Evolutionary conservation across 2,113 vertebrate species (phyloP), one percentile per base, ranked within the genome.

Genomic region (Sarotherodon lohbergeri): DNA sequence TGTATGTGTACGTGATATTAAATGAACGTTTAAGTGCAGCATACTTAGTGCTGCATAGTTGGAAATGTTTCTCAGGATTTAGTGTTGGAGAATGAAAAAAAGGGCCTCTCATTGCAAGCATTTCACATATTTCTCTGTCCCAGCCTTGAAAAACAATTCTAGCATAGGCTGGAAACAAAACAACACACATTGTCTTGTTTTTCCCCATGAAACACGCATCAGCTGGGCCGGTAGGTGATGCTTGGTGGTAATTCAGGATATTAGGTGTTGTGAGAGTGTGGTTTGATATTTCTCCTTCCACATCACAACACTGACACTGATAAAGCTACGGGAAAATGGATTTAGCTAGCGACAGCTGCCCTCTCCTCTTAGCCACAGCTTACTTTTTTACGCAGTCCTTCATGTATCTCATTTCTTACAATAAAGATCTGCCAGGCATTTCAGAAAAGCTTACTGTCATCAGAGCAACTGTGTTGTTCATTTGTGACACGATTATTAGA

Each of bases 81-180:
- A 82, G 52, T 50, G 19, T 78, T 27, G 22, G 46, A 71, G 79
- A 39, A n/a, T 80, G 9, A 48, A n/a, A 43, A 81, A 86, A 66
- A 88, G 0, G 61, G 32, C 59, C 82, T 81, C 55, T 87, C 24
- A 87, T 84, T 2, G 2, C 46, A 43, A 52, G 19, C 79, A 84
- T 90, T 91, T 87, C 71, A 82, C 24, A 86, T 68, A 84, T 87
- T 81, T 89, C 68, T 82, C 27, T 57, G 29, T 85, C 54, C 87
- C 78, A 13, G 13, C 71, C 29, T 56, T 82, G 68, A 80, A 86
- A 87, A 82, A 78, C 12, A 89, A 59, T 7, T 52, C 48, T 7
- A 86, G 22, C 5, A 11, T 32, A 34, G 66, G 50, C 43, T 78
- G 59, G 16, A 93, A 76, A 89, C 81, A 76, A 32, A 82, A 29